Evolutionary conservation across 2,797 vertebrate genomes (phyloP).

Genomic region (Gorsachius magnificus): DNA sequence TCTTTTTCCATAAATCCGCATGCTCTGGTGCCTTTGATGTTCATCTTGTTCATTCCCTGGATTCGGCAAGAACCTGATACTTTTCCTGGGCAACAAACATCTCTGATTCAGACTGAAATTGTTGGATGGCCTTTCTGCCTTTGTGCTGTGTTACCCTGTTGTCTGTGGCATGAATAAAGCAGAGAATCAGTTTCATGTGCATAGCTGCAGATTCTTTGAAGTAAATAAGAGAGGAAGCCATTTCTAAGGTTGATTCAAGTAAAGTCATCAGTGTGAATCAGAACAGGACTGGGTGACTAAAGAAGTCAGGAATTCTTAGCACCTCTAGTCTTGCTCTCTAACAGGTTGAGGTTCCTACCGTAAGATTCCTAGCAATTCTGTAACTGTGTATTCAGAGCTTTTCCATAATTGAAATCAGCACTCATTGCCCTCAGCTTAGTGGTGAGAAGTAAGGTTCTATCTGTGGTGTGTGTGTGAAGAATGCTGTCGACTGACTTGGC

Average conservation of each 20-base stretch:
- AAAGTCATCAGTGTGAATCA: not conserved
- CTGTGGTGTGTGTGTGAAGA: not conserved
- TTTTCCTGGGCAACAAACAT: not conserved
- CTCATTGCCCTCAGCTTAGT: not conserved
- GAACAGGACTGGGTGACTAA: not conserved
- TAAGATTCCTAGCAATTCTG: not conserved
- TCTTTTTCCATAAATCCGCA: not conserved
- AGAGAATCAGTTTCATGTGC: not conserved
- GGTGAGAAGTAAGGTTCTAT: not conserved
- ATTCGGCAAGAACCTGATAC: slow-evolving; percentile 2
- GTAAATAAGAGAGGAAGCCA: not conserved
- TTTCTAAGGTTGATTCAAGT: not conserved
- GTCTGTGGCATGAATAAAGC: slow-evolving; percentile 1
- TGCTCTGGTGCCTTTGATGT: not conserved
- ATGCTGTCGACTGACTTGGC: not conserved
- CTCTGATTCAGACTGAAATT: not conserved
- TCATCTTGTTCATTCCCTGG: not conserved
- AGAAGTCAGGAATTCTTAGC: not conserved
- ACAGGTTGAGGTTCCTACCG: not conserved
- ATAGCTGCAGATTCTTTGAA: not conserved
- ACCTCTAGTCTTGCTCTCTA: not conserved
- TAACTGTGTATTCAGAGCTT: not conserved
- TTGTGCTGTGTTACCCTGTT: not conserved
- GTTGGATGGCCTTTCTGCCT: not conserved
- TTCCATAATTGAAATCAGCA: not conserved